Conservation (phyloP, 2,797 vertebrate genomes). For the Macropus fuliginosus region DNA sequence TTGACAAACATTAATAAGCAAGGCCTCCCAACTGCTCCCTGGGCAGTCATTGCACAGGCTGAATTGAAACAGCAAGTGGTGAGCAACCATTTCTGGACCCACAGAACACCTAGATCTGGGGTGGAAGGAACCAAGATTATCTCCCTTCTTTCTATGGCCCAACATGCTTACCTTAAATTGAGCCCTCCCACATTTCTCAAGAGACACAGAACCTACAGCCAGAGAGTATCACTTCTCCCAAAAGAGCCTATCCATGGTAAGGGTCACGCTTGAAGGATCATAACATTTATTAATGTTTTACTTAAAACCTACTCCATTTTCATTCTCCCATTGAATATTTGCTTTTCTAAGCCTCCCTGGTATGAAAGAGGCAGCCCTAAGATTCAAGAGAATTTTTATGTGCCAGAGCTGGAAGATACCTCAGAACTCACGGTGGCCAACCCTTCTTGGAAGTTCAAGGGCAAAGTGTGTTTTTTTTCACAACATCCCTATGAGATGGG, state of each 20-base stretch:
- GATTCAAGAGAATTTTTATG: not conserved
- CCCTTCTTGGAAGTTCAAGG: not conserved
- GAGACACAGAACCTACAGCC: not conserved
- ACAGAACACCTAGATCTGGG: slow-evolving; percentile 23
- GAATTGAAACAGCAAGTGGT: slow-evolving; percentile 67
- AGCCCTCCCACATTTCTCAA: not conserved
- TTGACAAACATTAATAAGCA: slow-evolving; percentile 80
- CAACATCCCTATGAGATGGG: not conserved
- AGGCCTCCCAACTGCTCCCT: slow-evolving; percentile 73
- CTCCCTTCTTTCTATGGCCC: not conserved
- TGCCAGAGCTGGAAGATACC: not conserved
- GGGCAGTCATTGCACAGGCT: slow-evolving; percentile 22
- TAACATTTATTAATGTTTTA: not conserved
- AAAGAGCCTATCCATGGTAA: not conserved
- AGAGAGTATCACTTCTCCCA: not conserved
- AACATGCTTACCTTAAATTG: not conserved
- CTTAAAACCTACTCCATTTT: not conserved
- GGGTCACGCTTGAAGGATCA: not conserved
- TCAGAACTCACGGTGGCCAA: not conserved
- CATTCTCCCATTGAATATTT: not conserved
- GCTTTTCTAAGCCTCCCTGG: not conserved
- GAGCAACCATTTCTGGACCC: slow-evolving; percentile 58
- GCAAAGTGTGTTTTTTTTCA: not conserved
- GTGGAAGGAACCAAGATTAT: slow-evolving; percentile 5
- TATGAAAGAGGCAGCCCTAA: not conserved